These are phyloP conservation scores for Coracopsis vasa DNA, from an alignment of 2,113 vertebrate genomes.

Conservation along the genomic window DNA sequence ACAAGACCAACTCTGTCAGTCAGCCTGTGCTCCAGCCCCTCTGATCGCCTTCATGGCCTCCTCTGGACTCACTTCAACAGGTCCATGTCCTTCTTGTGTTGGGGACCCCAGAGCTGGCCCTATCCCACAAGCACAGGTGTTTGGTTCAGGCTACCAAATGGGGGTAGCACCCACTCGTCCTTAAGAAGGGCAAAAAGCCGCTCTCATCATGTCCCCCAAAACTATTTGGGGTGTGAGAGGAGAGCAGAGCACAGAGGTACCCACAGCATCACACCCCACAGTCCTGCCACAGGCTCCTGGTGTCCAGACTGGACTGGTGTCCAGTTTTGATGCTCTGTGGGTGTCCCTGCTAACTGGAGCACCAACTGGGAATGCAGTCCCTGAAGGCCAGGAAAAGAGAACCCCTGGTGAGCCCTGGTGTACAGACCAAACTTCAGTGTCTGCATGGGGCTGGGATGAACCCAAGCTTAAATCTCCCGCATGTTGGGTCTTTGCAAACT, in stretches of 20 bases:
- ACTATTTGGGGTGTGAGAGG: background rate
- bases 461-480: background rate
- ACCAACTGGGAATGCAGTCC: background rate
- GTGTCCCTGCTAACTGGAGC: background rate
- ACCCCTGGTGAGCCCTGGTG: background rate
- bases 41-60: background rate
- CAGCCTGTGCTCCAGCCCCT: background rate
- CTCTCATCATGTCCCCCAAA: rapidly evolving
- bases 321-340: background rate
- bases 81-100: background rate
- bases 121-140: background rate
- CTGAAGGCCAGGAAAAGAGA: background rate
- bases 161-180: background rate
- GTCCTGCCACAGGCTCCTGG: background rate
- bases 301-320: background rate
- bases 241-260: background rate
- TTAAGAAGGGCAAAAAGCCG: background rate
- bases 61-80: background rate
- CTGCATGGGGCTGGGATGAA: background rate
- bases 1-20: background rate
- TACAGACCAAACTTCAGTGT: background rate
- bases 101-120: background rate
- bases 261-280: background rate
- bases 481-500: background rate
- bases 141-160: background rate